Evolutionary conservation across 2,113 vertebrate species (phyloP).

Genomic region (Chinchilla lanigera): DNA sequence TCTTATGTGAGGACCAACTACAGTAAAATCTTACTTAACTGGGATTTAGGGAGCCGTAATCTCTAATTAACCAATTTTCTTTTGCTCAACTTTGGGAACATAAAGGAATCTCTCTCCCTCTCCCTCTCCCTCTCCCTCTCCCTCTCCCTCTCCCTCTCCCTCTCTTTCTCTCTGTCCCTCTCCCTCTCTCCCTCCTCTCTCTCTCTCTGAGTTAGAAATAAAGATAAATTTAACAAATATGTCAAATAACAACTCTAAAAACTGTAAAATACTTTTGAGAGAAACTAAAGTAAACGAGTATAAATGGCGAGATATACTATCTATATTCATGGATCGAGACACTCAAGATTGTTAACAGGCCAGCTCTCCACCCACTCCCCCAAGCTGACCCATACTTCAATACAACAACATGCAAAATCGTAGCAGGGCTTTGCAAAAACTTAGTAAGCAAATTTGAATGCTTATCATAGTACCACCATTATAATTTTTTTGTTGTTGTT

Average conservation of each 20-base stretch:
- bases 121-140: background rate
- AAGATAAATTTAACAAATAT: background rate
- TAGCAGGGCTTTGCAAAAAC: background rate
- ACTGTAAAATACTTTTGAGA: background rate
- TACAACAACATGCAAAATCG: background rate
- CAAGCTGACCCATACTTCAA: background rate
- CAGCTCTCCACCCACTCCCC: background rate
- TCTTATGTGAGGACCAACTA: slow-evolving; percentile 37
- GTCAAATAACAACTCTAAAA: background rate
- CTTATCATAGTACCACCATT: background rate
- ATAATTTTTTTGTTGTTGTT: too few species aligned
- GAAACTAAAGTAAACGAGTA: background rate
- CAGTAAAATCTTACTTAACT: slow-evolving; percentile 64
- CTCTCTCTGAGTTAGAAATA: background rate
- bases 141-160: too few species aligned
- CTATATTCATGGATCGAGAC: background rate
- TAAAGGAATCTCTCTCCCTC: background rate
- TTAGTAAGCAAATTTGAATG: background rate
- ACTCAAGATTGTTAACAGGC: background rate
- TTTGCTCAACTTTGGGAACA: slow-evolving; percentile 65
- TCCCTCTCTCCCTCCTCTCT: background rate
- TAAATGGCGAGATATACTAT: background rate
- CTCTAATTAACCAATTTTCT: slow-evolving; percentile 66
- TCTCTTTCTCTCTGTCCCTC: too few species aligned
- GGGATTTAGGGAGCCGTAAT: slow-evolving; percentile 40